Evolutionary conservation across 2,888 invertebrate species (phyloP).

Genomic region (Himalopsyche kuldschensis): DNA sequence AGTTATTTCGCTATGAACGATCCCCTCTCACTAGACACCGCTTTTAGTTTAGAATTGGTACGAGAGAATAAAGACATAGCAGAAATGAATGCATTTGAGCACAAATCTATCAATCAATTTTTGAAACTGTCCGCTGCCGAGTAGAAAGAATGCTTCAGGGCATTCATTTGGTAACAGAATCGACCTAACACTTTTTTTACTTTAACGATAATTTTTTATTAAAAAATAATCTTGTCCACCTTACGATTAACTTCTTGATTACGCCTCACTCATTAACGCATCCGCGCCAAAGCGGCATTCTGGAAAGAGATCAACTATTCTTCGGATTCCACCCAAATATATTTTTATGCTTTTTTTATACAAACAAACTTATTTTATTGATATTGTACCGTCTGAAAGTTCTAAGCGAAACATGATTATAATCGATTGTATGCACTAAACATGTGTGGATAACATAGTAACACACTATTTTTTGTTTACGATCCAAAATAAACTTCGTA

Average conservation of each 20-base stretch:
- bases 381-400: background rate
- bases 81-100: no score
- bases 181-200: no score
- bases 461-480: background rate
- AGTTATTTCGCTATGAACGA: no score
- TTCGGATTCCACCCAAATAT: background rate
- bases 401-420: background rate
- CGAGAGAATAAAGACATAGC: no score
- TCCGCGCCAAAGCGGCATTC: background rate
- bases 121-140: no score
- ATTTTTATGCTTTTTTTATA: background rate
- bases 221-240: no score
- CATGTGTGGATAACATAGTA: background rate
- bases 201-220: no score
- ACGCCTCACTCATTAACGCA: background rate
- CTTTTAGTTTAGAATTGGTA: no score
- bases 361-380: slow-evolving; percentile 1
- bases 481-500: background rate
- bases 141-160: no score
- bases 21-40: no score
- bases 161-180: no score
- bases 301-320: background rate
- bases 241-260: background rate
- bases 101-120: no score
- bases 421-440: background rate